Evolutionary conservation across 2,113 vertebrate species (phyloP).

Genomic region (Leucopsar rothschildi): DNA sequence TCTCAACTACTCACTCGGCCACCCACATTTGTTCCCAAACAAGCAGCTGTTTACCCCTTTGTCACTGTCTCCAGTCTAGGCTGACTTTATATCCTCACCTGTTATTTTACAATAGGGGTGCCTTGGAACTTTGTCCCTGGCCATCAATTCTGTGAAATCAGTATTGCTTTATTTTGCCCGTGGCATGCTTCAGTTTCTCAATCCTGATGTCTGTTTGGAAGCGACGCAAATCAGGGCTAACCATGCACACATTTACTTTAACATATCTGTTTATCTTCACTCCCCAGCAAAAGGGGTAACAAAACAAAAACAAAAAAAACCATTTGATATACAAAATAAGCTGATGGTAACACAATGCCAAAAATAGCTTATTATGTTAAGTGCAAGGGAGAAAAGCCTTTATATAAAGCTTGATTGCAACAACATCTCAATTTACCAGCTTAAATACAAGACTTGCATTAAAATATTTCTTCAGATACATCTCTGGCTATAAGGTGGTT

Average conservation of each 20-base stretch:
- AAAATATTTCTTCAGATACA: slow-evolving; percentile 83
- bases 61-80: not conserved
- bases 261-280: slow-evolving; percentile 63
- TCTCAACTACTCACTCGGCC: not conserved
- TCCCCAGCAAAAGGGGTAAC: slow-evolving; percentile 68
- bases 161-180: not conserved
- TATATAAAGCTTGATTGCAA: slow-evolving; percentile 86
- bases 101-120: rapidly evolving
- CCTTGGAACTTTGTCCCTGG: not conserved
- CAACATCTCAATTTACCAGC: slow-evolving; percentile 76
- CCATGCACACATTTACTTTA: not conserved
- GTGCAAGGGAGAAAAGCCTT: slow-evolving; percentile 87
- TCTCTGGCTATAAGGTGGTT: slow-evolving; percentile 65
- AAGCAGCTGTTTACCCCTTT: not conserved
- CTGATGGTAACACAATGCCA: slow-evolving; percentile 82
- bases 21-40: not conserved
- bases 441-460: slow-evolving; percentile 91
- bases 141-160: not conserved
- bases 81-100: not conserved
- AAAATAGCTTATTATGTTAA: slow-evolving; percentile 85
- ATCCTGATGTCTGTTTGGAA: not conserved
- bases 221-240: not conserved
- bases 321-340: slow-evolving; percentile 79
- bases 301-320: slow-evolving; percentile 4
- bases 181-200: not conserved